Conservation (phyloP, 2,113 vertebrate genomes). For the Lagenorhynchus albirostris region DNA sequence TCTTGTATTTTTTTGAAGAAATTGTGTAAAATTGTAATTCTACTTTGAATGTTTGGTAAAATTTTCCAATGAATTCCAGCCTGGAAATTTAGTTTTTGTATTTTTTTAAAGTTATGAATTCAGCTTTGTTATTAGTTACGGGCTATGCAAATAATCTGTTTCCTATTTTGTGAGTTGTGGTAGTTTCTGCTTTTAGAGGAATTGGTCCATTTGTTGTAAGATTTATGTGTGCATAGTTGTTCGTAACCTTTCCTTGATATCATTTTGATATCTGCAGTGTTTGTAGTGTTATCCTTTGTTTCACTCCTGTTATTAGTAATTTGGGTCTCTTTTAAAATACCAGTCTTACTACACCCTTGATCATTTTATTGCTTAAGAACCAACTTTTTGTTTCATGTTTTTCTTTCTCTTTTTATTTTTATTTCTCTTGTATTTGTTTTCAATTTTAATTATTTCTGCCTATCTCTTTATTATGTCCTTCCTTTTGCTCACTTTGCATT, state of each 20-base stretch:
- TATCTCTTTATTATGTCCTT: neutral
- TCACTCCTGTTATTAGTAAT: neutral
- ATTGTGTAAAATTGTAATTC: neutral
- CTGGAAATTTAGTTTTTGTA: neutral
- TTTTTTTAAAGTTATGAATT: neutral
- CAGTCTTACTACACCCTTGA: neutral
- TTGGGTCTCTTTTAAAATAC: neutral
- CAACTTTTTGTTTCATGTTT: neutral
- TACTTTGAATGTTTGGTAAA: neutral
- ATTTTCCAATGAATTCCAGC: neutral
- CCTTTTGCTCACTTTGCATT: neutral
- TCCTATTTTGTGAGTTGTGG: neutral
- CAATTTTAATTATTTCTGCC: neutral
- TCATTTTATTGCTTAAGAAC: neutral
- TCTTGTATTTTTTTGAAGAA: neutral
- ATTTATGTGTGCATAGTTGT: too few species aligned
- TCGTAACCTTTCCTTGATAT: neutral
- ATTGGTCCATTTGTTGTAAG: neutral
- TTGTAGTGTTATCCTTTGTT: fast-evolving
- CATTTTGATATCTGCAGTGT: neutral
- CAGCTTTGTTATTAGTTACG: neutral
- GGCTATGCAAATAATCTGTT: neutral
- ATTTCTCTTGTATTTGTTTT: neutral
- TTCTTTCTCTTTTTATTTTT: neutral
- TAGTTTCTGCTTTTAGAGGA: neutral